A percentile compares a stretch with the other conserved stretches of the same genome.
Conservation (phyloP, 2,113 vertebrate genomes). For the Macrotis lagotis region DNA sequence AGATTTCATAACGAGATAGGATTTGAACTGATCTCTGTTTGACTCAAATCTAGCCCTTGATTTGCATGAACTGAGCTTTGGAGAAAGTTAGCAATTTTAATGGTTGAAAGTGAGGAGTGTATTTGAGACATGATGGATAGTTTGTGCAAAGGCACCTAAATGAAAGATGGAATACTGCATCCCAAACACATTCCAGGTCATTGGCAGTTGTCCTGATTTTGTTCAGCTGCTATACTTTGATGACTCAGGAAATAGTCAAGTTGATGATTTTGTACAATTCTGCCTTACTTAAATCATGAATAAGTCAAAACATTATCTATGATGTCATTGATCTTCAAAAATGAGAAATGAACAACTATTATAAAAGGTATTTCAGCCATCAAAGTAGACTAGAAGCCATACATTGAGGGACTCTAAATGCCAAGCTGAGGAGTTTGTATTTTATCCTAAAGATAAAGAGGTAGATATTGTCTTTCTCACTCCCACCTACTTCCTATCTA, state of each 20-base stretch:
- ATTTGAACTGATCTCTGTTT: neutral
- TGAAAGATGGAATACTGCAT: neutral
- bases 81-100: neutral
- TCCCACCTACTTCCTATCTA: neutral
- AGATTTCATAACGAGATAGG: neutral
- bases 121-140: neutral
- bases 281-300: too few species aligned
- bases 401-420: too few species aligned
- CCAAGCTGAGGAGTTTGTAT: too few species aligned
- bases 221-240: too few species aligned
- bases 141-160: neutral
- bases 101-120: neutral
- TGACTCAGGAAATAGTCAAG: too few species aligned
- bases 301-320: too few species aligned
- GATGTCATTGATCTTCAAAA: too few species aligned
- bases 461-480: neutral
- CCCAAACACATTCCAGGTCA: neutral
- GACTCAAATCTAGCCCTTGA: neutral
- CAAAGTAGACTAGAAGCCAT: too few species aligned
- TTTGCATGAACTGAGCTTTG: neutral
- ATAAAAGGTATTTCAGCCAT: too few species aligned
- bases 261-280: too few species aligned
- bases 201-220: too few species aligned
- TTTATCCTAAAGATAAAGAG: neutral
- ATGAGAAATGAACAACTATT: too few species aligned